These are phyloP conservation scores for Alviniconcha strummeri DNA, from an alignment of 2,888 invertebrate genomes.

Conservation along the genomic window DNA sequence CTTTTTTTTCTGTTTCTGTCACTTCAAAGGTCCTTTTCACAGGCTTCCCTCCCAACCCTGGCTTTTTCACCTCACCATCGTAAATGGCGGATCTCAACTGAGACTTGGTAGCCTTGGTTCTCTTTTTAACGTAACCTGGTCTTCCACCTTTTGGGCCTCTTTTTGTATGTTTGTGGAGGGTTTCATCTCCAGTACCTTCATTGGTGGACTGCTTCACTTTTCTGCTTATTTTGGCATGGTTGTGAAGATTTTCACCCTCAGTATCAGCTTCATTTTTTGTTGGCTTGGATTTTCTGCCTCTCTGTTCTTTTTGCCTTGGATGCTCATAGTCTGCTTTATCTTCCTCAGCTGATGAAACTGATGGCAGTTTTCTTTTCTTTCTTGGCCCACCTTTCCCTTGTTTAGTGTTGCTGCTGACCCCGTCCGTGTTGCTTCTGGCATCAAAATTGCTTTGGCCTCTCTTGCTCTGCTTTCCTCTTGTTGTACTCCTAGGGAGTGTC, in stretches of 20 bases:
- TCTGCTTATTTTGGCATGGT: too few relatives aligned
- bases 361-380: too few relatives aligned
- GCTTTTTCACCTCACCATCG: background rate
- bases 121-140: background rate
- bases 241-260: background rate
- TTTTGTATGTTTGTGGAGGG: background rate
- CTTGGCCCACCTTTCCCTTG: too few relatives aligned
- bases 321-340: background rate
- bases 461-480: too few relatives aligned
- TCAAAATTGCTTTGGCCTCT: too few relatives aligned
- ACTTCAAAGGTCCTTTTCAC: conserved; percentile 9
- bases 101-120: too few relatives aligned
- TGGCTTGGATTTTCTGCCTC: too few relatives aligned
- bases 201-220: background rate
- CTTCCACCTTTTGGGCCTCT: background rate
- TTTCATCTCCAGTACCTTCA: background rate
- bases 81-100: background rate
- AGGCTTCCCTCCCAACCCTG: conserved; percentile 13
- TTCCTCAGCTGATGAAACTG: too few relatives aligned
- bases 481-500: too few relatives aligned
- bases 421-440: too few relatives aligned
- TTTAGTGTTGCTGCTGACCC: too few relatives aligned
- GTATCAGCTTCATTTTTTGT: background rate
- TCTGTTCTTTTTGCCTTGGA: background rate
- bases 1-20: background rate